These are phyloP conservation scores for Gavia stellata DNA, from an alignment of 2,113 vertebrate genomes.

Conservation along the genomic window DNA sequence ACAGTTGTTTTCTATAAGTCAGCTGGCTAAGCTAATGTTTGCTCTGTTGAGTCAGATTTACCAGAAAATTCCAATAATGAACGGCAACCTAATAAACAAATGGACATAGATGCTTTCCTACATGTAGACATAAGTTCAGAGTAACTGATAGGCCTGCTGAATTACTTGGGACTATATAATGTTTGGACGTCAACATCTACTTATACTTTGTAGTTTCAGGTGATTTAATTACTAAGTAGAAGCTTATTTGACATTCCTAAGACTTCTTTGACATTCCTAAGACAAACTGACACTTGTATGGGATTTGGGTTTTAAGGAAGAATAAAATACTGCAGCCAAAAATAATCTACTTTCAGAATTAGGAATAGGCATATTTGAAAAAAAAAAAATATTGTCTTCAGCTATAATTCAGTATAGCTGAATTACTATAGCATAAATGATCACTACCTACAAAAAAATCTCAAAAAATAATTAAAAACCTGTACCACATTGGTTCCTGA, in stretches of 20 bases:
- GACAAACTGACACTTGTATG: not conserved
- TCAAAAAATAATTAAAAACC: conserved; percentile 19
- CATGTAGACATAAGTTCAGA: not conserved
- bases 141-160: not conserved
- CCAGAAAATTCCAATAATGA: not conserved
- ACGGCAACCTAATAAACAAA: not conserved
- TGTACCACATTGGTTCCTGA: not conserved
- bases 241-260: not conserved
- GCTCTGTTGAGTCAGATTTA: not conserved
- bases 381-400: not conserved
- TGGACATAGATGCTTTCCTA: not conserved
- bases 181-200: not conserved
- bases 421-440: not conserved
- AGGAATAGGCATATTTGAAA: not conserved
- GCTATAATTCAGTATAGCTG: not conserved
- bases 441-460: not conserved
- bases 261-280: not conserved
- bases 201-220: not conserved
- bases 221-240: not conserved
- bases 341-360: not conserved
- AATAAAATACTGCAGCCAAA: not conserved
- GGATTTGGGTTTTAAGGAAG: not conserved
- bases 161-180: not conserved
- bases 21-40: not conserved
- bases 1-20: not conserved